Percentiles rank a stretch among this genome's conserved stretches.
Evolutionary conservation across 2,797 vertebrate species (phyloP).

Genomic region (Picus viridis): DNA sequence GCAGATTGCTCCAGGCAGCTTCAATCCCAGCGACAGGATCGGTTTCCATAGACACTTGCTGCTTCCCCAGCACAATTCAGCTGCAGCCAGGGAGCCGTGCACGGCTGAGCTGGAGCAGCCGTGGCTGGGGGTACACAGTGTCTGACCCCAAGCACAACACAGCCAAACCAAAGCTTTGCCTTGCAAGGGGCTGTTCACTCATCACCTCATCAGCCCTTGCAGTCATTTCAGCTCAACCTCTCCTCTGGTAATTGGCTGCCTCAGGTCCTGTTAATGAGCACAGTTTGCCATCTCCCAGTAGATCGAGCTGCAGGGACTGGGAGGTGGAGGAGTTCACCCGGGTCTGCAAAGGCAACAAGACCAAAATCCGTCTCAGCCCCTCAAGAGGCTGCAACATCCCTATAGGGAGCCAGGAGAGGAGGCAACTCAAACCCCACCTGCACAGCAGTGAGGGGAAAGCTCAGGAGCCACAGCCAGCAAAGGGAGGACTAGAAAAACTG

Average conservation of each 20-base stretch:
- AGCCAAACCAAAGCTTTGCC: not conserved
- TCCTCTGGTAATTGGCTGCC: not conserved
- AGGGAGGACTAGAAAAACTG: not conserved
- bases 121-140: not conserved
- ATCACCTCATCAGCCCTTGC: not conserved
- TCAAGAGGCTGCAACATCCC: not conserved
- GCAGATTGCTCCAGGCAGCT: slow-evolving; percentile 49
- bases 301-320: not conserved
- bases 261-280: not conserved
- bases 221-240: not conserved
- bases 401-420: not conserved
- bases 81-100: not conserved
- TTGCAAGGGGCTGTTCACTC: not conserved
- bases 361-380: not conserved
- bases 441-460: accelerated
- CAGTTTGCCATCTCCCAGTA: not conserved
- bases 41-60: slow-evolving; percentile 47
- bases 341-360: accelerated
- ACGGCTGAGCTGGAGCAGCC: not conserved
- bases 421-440: accelerated
- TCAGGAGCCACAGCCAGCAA: accelerated
- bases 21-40: not conserved
- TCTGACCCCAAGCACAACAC: not conserved
- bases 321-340: not conserved
- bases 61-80: not conserved